Evolutionary conservation across 2,888 invertebrate genomes (phyloP).

Genomic region (Byasa hedistus): DNA sequence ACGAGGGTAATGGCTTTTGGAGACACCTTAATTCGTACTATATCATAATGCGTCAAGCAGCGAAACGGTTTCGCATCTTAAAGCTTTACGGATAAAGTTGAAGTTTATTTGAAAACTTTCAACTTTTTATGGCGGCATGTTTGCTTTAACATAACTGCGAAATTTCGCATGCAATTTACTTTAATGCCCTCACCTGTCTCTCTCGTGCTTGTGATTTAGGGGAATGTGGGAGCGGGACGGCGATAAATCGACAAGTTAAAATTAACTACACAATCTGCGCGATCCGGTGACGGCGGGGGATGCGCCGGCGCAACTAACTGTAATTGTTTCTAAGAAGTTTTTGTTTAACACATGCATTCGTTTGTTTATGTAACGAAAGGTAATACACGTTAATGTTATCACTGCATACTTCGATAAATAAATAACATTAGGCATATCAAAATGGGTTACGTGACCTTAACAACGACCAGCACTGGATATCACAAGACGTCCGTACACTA

Average conservation of each 20-base stretch:
- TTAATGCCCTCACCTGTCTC: constrained; percentile 49
- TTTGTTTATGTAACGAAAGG: constrained; percentile 12
- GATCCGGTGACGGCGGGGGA: constrained; percentile 32
- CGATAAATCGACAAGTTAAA: constrained; percentile 61
- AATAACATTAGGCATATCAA: no score
- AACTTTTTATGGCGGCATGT: constrained; percentile 47
- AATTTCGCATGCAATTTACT: constrained; percentile 62
- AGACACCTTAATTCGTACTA: constrained; percentile 25
- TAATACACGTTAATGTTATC: no score
- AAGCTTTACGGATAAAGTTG: not conserved
- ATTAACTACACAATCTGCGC: constrained; percentile 60
- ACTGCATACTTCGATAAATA: no score
- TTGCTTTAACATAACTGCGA: constrained; percentile 63
- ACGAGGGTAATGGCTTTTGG: constrained; percentile 22
- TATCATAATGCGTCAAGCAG: constrained; percentile 22
- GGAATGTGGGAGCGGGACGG: constrained; percentile 42
- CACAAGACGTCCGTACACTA: no score
- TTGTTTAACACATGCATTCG: constrained; percentile 18
- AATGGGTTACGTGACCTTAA: no score
- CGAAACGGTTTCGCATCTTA: constrained; percentile 41
- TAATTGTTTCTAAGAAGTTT: constrained; percentile 40
- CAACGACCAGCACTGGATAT: no score
- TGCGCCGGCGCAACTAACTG: constrained; percentile 37
- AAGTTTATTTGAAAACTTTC: constrained; percentile 35
- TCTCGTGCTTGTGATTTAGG: constrained; percentile 35